Evolutionary conservation across 1,140 invertebrate species (phyloP).

Genomic region (Euglossa dilemma): DNA sequence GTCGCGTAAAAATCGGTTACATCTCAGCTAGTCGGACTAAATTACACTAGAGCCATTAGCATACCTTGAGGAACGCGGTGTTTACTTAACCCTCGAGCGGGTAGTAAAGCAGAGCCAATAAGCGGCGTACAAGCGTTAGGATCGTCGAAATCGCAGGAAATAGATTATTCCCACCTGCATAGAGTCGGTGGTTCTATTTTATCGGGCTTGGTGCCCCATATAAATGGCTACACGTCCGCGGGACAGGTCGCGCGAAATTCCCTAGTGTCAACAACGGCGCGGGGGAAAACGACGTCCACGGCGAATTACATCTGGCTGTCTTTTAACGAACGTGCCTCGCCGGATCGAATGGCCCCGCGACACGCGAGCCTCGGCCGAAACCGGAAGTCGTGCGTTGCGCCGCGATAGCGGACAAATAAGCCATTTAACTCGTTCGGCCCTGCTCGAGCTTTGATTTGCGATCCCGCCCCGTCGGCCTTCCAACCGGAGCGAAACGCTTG

Average conservation of each 20-base stretch:
- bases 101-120: background rate
- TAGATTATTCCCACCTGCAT: background rate
- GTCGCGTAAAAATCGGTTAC: background rate
- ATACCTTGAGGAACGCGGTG: background rate
- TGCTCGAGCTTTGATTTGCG: constrained; percentile 18
- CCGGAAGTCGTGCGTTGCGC: constrained; percentile 46
- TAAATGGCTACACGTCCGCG: constrained; percentile 13
- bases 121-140: background rate
- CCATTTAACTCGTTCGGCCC: constrained; percentile 43
- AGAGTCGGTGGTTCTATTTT: background rate
- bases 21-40: background rate
- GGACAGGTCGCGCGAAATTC: constrained; percentile 27
- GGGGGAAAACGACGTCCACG: constrained; percentile 22
- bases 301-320: constrained; percentile 43
- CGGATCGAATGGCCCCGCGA: constrained; percentile 45
- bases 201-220: background rate
- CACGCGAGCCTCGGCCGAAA: constrained; percentile 38
- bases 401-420: constrained; percentile 52
- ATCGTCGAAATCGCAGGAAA: background rate
- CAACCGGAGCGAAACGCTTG: background rate
- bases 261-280: constrained; percentile 24
- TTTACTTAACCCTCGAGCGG: background rate
- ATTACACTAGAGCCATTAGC: background rate
- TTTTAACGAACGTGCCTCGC: constrained; percentile 35
- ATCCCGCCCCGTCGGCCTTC: background rate